phyloP scores from a whole-genome alignment of 2,113 vertebrate species.

The Myotis yumanensis region DNA sequence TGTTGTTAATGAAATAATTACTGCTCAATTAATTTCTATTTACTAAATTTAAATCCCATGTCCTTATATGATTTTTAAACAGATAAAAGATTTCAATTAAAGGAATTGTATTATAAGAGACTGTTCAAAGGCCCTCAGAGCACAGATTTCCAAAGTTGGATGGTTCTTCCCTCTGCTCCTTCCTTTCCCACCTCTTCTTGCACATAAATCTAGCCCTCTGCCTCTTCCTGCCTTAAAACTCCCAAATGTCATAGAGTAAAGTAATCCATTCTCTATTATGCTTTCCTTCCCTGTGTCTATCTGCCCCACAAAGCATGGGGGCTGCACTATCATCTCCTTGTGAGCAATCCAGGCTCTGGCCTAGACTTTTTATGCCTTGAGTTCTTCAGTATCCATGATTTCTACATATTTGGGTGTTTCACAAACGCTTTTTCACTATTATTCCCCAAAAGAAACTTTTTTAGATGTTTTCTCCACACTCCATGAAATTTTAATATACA shows the following conservation, averaged over 20 bases:
- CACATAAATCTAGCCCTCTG: neutral
- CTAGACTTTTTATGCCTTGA: neutral
- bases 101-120: constrained; percentile 8
- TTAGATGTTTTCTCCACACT: neutral
- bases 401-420: neutral
- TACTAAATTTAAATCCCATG: neutral
- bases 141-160: neutral
- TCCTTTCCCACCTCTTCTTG: neutral
- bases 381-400: neutral
- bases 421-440: neutral
- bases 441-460: neutral
- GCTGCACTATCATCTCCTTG: neutral
- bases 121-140: neutral
- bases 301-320: neutral
- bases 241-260: neutral
- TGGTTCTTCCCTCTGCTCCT: neutral
- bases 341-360: neutral
- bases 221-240: neutral
- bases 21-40: neutral
- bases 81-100: constrained; percentile 39
- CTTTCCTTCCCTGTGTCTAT: neutral
- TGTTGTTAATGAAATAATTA: neutral
- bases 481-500: neutral
- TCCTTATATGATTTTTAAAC: constrained; percentile 30
- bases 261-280: neutral